Percentiles rank a stretch among this genome's conserved stretches.
These are phyloP conservation scores for Troides helena DNA, from an alignment of 2,888 invertebrate species.

Conservation along the genomic window DNA sequence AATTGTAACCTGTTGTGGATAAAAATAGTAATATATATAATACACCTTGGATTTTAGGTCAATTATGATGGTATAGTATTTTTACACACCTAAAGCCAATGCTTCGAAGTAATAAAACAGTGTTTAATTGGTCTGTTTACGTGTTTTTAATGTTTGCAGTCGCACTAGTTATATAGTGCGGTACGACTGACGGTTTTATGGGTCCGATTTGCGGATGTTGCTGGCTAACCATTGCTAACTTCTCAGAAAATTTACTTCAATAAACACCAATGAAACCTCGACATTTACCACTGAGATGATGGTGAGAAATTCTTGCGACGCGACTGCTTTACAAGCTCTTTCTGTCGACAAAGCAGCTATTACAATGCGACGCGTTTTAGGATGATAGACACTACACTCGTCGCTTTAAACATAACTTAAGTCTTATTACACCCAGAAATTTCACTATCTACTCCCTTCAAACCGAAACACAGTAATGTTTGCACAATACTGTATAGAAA, in stretches of 20 bases:
- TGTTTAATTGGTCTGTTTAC: conserved; percentile 29
- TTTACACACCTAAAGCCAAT: conserved; percentile 30
- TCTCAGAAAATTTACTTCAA: conserved; percentile 1
- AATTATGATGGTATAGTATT: conserved; percentile 21
- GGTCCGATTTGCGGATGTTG: conserved; percentile 7
- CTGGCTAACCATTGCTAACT: background rate
- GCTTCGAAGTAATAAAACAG: conserved; percentile 26
- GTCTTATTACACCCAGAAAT: no score
- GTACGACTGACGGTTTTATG: conserved; percentile 18
- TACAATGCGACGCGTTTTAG: no score
- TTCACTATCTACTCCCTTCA: no score
- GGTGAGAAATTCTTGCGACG: background rate
- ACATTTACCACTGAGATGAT: background rate
- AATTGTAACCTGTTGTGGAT: no score
- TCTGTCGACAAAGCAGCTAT: no score
- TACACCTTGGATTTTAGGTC: background rate
- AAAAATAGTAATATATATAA: no score
- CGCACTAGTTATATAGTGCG: conserved; percentile 20
- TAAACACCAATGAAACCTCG: background rate
- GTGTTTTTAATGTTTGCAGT: conserved; percentile 31
- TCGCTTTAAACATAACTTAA: no score
- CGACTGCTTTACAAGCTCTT: no score
- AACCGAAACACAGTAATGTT: no score
- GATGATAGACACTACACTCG: no score
- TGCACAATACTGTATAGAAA: no score